Evolutionary conservation across 2,113 vertebrate genomes (phyloP), one percentile per base, ranked within the genome.

Genomic region (Scomber japonicus): DNA sequence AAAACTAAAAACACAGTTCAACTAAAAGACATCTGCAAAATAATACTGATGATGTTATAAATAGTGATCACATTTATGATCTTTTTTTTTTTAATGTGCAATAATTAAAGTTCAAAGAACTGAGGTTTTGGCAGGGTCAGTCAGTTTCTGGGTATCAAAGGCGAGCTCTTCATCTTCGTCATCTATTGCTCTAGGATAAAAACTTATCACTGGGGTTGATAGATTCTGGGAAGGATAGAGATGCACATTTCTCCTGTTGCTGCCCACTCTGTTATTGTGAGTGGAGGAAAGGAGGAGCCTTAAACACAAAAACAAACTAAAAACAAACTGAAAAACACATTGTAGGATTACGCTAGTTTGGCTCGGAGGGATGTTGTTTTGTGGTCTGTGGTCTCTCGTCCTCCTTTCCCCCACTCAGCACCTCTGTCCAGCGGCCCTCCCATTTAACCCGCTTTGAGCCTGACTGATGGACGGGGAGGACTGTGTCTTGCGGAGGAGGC

Each of bases 401-500:
- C 62, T 84, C 80, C 61, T 59, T 44, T 62, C 45, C 31, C 74
- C 68, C 4, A 40, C 85, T 96, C 96, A 97, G 94, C 95, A 96
- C 75, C 92, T 95, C 81, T 94, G 94, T 69, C 93, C 84, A 12
- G 82, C 80, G 0, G 78, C 81, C 93, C 92, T 95, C 64, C 96
- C 96, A 45, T 96, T 96, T 74, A 93, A 5, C 67, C 95, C 92
- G 27, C 93, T 63, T 0, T 97, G 97, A 59, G 95, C 95, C 82
- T 97, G 96, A 86, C 96, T 98, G 86, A 99, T 93, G 80, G 97
- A 97, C 3, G 98, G 98, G 78, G 97, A 98, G 1, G 98, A 99
- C 87, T 96, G 96, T 1, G 97, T 98, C 93, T 99, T 99, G 78
- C 98, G 94, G 72, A 99, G 93, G 65, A 93, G 94, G 27, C 95